Base-by-base conservation (phyloP, 2,113 vertebrate species). In the Sander vitreus region DNA sequence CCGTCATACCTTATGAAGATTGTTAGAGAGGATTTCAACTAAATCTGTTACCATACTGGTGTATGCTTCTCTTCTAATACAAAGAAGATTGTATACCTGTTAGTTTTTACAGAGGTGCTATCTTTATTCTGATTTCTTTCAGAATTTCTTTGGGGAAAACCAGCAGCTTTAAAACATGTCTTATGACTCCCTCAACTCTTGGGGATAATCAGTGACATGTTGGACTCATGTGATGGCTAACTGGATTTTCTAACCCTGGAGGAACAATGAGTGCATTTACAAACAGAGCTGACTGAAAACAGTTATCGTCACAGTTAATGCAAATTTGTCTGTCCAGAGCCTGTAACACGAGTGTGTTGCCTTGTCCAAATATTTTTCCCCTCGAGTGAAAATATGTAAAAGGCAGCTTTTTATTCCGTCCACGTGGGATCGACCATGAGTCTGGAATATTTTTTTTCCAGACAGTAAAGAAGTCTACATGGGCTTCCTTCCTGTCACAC, bases 171-270 rank as follows among this genome's bases (percentile, higher is more conserved):
- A 91, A 93, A 93, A 90, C 85, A 72, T 50, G 93, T 96, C 95
- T 94, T 80, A 91, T 96, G 95, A 96, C 95, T 94, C 71, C 65
- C 75, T 89, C 54, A 68, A 86, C 85, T 93, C 91, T 91, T 36
- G 71, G 74, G 91, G 89, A 90, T 95, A 95, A 95, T 95, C 89
- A 93, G 91, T 76, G 91, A 93, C 95, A 94, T 93, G 93, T 94
- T 86, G 92, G 78, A 83, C 93, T 94, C 95, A 94, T 95, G 95
- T 96, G 95, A 96, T 87, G 60, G 85, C 89, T 94, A 95, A 95
- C 89, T 94, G 91, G 93, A 95, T 95, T 95, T 95, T 88, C 81
- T 85, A 88, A 90, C 87, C 79, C 82, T 45, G 77, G 59, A 76
- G 88, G 62, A 69, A 96, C 94, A 96, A 96, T 91, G 88, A 79